A percentile compares a stretch with the other conserved stretches of the same genome.
phyloP scores from a whole-genome alignment of 1,140 invertebrate genomes.

The Drosophila repleta region DNA sequence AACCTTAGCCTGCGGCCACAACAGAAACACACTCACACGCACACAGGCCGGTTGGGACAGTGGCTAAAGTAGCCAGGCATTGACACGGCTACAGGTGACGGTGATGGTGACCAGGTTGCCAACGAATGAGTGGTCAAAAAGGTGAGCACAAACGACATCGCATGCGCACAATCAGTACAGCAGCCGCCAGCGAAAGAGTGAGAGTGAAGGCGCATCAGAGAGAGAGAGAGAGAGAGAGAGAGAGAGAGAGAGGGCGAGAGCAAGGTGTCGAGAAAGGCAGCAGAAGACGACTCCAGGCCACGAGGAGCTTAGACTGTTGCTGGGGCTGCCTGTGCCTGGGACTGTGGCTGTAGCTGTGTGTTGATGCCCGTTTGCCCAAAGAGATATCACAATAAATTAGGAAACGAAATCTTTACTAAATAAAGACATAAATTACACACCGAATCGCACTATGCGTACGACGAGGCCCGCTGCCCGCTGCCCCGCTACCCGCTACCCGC shows the following conservation, averaged over 20 bases:
- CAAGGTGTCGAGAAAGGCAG: constrained; percentile 45
- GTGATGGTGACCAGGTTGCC: constrained; percentile 22
- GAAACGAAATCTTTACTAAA: constrained; percentile 84
- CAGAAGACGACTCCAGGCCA: constrained; percentile 6
- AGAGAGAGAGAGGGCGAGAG: neutral
- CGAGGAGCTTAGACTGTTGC: constrained; percentile 1
- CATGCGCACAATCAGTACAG: constrained; percentile 75
- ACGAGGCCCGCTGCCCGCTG: constrained; percentile 29
- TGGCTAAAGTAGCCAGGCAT: constrained; percentile 57
- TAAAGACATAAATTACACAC: constrained; percentile 84
- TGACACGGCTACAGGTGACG: constrained; percentile 34
- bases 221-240: neutral
- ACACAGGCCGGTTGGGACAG: constrained; percentile 35
- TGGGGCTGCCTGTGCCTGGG: constrained; percentile 3
- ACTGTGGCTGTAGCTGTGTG: constrained; percentile 22
- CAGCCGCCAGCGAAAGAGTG: constrained; percentile 42
- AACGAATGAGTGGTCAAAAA: constrained; percentile 75
- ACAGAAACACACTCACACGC: neutral
- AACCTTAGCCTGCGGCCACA: constrained; percentile 1
- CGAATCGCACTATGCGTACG: constrained; percentile 74
- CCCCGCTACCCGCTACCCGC: constrained; percentile 10
- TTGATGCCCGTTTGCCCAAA: constrained; percentile 72
- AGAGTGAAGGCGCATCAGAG: constrained; percentile 12
- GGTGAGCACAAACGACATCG: constrained; percentile 82
- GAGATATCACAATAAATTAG: constrained; percentile 84